Evolutionary conservation across 2,888 invertebrate species (phyloP), one percentile per base, ranked within the genome.

Genomic region (Meganola albula): DNA sequence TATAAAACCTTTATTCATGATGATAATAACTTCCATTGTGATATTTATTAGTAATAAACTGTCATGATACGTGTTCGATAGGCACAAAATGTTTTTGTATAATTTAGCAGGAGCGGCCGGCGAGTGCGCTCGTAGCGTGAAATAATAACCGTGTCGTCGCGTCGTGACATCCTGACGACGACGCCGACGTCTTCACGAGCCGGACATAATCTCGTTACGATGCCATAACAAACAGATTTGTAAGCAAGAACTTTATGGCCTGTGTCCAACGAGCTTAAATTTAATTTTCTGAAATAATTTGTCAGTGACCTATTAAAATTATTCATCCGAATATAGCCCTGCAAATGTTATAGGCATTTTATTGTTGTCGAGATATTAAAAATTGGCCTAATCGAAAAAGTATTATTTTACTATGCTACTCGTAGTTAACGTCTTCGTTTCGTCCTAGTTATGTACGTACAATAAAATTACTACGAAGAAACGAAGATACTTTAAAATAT

Each of bases 141-240:
- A 77, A 82, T 75, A 80, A 82, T 84, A 80, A 82, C 79, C 70
- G 74, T 70, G 74, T n/a, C n/a, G n/a, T n/a, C n/a, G n/a, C n/a
- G n/a, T n/a, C 69, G 6, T n/a, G 69, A 68, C 69, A 68, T 69
- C 60, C 67, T 73, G 74, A 74, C 72, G 71, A 63, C 74, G n/a
- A 72, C 70, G 74, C 69, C 74, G 74, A 71, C 73, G 71, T 82
- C 80, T 82, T 80, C 77, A 63, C 72, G 73, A 63, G 74, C 76
- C 68, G 83, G 84, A 83, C 84, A 83, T 85, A 84, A 85, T 83
- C 78, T 76, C 70, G 79, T 84, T 78, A 85, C 83, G 84, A 84
- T 83, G 83, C 77, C 84, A 80, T 85, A 85, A 85, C 82, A 83
- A 84, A 83, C 80, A 85, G 84, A 84, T 85, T 85, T 84, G 84